Base-by-base conservation (phyloP, 1,140 invertebrate genomes). In the Euura saliciscinereae region DNA sequence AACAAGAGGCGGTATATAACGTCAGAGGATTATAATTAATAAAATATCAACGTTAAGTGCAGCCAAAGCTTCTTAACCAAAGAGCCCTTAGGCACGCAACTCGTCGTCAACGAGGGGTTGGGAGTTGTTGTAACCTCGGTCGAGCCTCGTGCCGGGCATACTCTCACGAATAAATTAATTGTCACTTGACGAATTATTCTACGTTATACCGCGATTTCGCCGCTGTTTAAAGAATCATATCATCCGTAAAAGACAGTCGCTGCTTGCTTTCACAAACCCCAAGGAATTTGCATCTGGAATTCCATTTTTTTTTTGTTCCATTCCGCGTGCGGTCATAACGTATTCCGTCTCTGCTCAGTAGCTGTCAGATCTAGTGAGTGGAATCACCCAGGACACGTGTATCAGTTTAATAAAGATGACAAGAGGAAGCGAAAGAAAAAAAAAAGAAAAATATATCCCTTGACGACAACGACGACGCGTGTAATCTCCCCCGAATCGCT, bases 31-130 rank as follows among this genome's bases (percentile, higher is more conserved):
- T 72, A 73, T 74, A 78, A 78, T 83, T 82, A 82, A 83, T 83
- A 80, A 82, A 81, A 80, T 82, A 83, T 81, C 77, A 79, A 77
- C 71, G 72, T 74, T 77, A 78, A 82, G 79, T 78, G 79, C 78
- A 76, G 74, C 74, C 59, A 79, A 81, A 82, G 80, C 82, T 77
- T 71, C 80, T 83, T 82, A 82, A 46, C 73, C 76, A 51, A 70
- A 75, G 74, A 42, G 74, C 51, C 59, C 45, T 68, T 71, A 66
- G 77, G 76, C 77, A 75, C 65, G 71, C 66, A 45, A 67, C 13
- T 44, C 66, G 8, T 42, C 66, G 8, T 42, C 13, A 46, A 45
- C 13, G 43, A 71, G 73, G n/a, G 13, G 8, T 71, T 43, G 51
- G 74, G 69, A 66, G 45, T 44, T 44, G 43, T 44, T 67, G 66